Evolutionary conservation across 1,140 invertebrate genomes (phyloP).

Genomic region (Nasonia giraulti): DNA sequence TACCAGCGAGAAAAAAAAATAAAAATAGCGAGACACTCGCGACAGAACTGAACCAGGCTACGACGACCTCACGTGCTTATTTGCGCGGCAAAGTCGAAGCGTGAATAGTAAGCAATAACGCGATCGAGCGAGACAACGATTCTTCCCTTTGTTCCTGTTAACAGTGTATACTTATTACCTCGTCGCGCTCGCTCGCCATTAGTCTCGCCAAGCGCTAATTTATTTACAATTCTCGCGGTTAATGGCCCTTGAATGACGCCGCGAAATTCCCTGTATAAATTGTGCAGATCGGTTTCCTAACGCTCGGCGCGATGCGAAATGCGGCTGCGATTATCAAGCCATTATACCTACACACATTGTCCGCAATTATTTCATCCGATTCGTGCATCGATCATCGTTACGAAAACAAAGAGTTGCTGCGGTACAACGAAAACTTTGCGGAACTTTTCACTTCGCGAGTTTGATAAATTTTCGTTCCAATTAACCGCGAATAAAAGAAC

Average conservation of each 20-base stretch:
- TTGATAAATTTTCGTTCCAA: no score
- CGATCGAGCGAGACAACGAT: constrained; percentile 11
- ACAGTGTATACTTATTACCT: neutral
- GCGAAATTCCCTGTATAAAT: neutral
- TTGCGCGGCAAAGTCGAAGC: neutral
- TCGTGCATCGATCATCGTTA: no score
- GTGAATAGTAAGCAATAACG: constrained; percentile 21
- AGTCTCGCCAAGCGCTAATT: neutral
- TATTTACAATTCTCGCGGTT: neutral
- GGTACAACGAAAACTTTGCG: no score
- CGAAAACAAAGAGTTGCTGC: no score
- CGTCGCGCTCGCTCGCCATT: neutral
- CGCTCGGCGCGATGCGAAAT: neutral
- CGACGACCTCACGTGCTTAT: no score
- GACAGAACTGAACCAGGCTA: no score
- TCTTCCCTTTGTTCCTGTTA: constrained; percentile 44
- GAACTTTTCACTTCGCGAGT: no score
- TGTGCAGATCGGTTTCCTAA: no score
- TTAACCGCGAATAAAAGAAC: no score
- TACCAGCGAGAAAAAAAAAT: neutral
- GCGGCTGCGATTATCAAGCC: neutral
- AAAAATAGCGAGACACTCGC: neutral
- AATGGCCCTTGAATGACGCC: neutral
- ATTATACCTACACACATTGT: no score
- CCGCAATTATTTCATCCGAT: no score